Conservation (phyloP, 2,113 vertebrate species). For the Silurus meridionalis region DNA sequence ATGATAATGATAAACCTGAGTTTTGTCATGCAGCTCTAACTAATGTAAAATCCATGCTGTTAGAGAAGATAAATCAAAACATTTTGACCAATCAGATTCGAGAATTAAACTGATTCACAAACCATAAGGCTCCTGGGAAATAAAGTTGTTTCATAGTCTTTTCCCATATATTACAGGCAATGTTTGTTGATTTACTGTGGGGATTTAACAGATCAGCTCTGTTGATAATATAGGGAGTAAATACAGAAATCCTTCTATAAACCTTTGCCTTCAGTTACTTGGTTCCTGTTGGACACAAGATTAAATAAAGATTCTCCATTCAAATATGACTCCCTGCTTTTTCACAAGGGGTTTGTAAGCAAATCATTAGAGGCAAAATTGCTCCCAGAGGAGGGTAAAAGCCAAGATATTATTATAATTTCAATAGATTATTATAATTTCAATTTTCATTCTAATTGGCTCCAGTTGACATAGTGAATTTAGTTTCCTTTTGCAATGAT, state of each 20-base stretch:
- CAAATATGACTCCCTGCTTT: slow-evolving; percentile 8
- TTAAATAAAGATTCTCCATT: slow-evolving; percentile 5
- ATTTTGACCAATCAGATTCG: neutral
- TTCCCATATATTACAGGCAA: slow-evolving; percentile 4
- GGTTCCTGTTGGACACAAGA: neutral
- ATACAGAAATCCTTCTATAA: neutral
- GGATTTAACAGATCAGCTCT: slow-evolving; percentile 22
- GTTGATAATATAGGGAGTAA: slow-evolving; percentile 20
- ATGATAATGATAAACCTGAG: neutral
- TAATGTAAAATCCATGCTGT: neutral
- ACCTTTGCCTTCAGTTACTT: neutral
- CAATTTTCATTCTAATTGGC: slow-evolving; percentile 22
- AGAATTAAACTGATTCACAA: neutral
- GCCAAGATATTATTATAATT: slow-evolving; percentile 9
- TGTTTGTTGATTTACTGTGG: neutral
- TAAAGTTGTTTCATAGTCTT: neutral
- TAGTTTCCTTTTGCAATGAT: slow-evolving; percentile 25
- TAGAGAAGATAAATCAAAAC: neutral
- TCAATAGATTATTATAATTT: neutral
- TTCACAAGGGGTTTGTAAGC: neutral
- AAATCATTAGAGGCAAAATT: slow-evolving; percentile 30
- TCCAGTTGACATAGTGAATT: slow-evolving; percentile 13
- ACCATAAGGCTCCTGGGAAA: neutral
- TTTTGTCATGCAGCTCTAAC: neutral
- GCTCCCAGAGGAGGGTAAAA: slow-evolving; percentile 18